Evolutionary conservation across 2,797 vertebrate species (phyloP), one percentile per base, ranked within the genome.

Genomic region (Triplophysa yarkandensis): DNA sequence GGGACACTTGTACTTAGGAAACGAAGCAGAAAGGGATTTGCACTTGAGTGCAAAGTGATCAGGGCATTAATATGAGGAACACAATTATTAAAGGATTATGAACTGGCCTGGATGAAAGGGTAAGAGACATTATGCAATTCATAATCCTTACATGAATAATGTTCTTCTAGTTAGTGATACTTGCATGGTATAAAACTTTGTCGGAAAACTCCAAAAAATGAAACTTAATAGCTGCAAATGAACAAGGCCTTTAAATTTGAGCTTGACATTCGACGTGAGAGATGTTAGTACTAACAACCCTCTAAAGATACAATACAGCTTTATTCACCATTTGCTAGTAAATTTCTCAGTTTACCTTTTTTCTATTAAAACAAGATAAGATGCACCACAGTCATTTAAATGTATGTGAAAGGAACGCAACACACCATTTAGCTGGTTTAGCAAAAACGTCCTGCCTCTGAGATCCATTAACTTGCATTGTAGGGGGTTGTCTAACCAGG

Each of bases 71-170:
- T 74, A 55, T 66, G 36, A 65, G 36, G 27, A 74, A 55, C 50
- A 55, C n/a, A 48, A 73, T 73, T 73, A 54, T 32, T 25, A 43
- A 73, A 55, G 17, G 61, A 73, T 73, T 73, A 54, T 32, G 34
- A 43, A 73, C 41, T 39, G 21, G 19, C 44, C 30, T 13, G 23
- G 46, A 72, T 72, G 60, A 73, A 73, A 73, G 46, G 17, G n/a
- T 41, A 39, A 41, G 28, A 61, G 58, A 63, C 6, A 13, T 73
- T 73, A 65, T 32, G 48, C 16, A 73, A 73, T 17, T 4, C 4
- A 32, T 73, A 64, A 65, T 73, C 71, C 71, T 43, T n/a, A n/a
- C 41, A 54, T 32, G 60, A 73, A 64, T 6, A 4, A 43, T 27
- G 52, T 73, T 27, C 4, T 52, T 19, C 32, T 41, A 54, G 60